A percentile compares a stretch with the other conserved stretches of the same genome.
These are phyloP conservation scores for Masnerella sp. DNA, from an alignment of 2,888 invertebrate genomes.

Conservation along the genomic window DNA sequence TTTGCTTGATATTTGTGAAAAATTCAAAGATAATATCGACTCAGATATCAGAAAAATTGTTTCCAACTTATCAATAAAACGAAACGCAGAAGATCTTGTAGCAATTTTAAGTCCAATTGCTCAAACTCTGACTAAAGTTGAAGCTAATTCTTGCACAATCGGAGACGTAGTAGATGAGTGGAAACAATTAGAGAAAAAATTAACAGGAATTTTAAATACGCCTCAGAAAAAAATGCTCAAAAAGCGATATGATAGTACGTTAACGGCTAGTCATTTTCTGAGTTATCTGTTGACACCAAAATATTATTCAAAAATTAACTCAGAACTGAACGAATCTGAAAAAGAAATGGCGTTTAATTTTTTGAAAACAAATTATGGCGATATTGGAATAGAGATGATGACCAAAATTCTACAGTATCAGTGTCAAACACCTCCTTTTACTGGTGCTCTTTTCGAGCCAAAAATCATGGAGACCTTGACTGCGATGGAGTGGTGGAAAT, in stretches of 20 bases:
- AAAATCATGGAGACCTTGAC: slow-evolving; percentile 4
- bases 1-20: slow-evolving; percentile 27
- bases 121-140: slow-evolving; percentile 5
- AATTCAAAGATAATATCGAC: slow-evolving; percentile 35
- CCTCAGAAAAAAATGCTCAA: not conserved
- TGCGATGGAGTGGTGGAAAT: slow-evolving; percentile 28
- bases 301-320: not conserved
- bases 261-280: slow-evolving; percentile 2
- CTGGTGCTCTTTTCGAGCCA: not conserved
- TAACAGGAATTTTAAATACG: not conserved
- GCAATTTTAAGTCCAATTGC: not conserved
- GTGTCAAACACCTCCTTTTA: not conserved
- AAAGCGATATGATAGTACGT: not conserved
- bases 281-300: slow-evolving; percentile 9
- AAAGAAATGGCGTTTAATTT: slow-evolving; percentile 4
- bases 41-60: slow-evolving; percentile 26
- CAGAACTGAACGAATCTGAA: not conserved
- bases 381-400: slow-evolving; percentile 2
- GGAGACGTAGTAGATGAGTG: slow-evolving; percentile 25
- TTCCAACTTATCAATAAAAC: slow-evolving; percentile 29
- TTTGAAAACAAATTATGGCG: slow-evolving; percentile 9
- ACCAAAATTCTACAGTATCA: not conserved
- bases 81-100: slow-evolving; percentile 23
- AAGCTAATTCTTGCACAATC: slow-evolving; percentile 22
- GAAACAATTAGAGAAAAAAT: slow-evolving; percentile 16